These are phyloP conservation scores for Anomalospiza imberbis DNA, from an alignment of 2,797 vertebrate species.

Conservation along the genomic window DNA sequence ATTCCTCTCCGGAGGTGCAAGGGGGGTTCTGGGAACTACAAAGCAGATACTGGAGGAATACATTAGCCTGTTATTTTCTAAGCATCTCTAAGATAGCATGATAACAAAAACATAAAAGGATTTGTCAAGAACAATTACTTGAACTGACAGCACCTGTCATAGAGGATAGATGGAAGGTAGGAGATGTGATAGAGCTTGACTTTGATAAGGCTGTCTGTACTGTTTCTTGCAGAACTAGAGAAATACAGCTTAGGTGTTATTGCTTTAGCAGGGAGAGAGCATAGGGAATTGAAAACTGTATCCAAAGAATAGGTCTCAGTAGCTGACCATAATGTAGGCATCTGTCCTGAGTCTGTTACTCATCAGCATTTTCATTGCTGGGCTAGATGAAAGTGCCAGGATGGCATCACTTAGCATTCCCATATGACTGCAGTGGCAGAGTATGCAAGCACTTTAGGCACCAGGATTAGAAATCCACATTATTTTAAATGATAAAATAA, in stretches of 20 bases:
- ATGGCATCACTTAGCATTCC: background rate
- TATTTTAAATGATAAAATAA: background rate
- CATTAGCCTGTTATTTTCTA: slow-evolving; percentile 1
- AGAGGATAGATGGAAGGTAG: background rate
- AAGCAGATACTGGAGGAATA: background rate
- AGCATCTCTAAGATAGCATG: background rate
- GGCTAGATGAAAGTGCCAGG: background rate
- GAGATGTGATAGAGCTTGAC: background rate
- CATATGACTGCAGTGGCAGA: background rate
- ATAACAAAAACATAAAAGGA: background rate
- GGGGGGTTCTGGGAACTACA: background rate
- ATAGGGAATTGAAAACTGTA: background rate
- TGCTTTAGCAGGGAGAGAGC: background rate
- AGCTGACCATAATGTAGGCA: background rate
- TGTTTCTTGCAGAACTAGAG: background rate
- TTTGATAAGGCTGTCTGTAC: background rate
- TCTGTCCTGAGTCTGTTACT: background rate
- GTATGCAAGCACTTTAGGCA: background rate
- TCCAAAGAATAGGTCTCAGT: background rate
- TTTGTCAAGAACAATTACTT: slow-evolving; percentile 1
- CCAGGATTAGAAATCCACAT: background rate
- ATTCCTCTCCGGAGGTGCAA: background rate
- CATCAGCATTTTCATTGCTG: background rate
- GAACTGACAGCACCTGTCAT: background rate
- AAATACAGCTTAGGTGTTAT: background rate